Base-by-base conservation (phyloP, 2,888 invertebrate genomes). In the Agrochola macilenta region DNA sequence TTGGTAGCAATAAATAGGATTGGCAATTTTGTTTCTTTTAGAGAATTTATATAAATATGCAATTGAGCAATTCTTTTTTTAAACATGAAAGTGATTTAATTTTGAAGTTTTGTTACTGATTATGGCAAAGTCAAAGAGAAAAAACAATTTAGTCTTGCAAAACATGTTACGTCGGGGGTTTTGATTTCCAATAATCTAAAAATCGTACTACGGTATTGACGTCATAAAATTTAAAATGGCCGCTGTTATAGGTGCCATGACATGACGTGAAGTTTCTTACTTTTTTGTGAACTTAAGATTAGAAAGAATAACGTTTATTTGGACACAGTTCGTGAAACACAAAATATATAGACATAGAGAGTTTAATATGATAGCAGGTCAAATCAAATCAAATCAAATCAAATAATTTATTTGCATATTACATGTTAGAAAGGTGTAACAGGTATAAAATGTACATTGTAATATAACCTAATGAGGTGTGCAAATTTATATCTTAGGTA, bases 1-100 rank as follows among this genome's bases (percentile, higher is more conserved):
- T 86, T n/a, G 43, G 71, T 49, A 73, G 79, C 65, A 72, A 86
- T 84, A 86, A 83, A 79, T 86, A 76, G 52, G 66, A 86, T 86
- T 74, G 73, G 66, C 60, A 66, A 52, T 68, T 65, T 74, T 70
- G 39, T 85, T 84, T 61, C 46, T 54, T 75, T 75, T 65, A 63
- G 14, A 46, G 57, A 66, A 54, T 79, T 84, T 57, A 54, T 69
- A 71, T 70, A 73, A 79, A 78, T 73, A 52, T 65, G 57, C 69
- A 74, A 63, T 79, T 43, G 49, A 46, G 17, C 8, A 70, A n/a
- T 72, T 35, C 12, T 79, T 43, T 66, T 71, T 46, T 20, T 14
- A 52, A 76, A 69, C 14, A 46, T 82, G 63, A 52, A 30, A 64
- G 17, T 65, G 58, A 63, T 68, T 74, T 68, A 49, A 81, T 61